phyloP scores from a whole-genome alignment of 2,888 invertebrate species.

The Epirrhoe tristata region DNA sequence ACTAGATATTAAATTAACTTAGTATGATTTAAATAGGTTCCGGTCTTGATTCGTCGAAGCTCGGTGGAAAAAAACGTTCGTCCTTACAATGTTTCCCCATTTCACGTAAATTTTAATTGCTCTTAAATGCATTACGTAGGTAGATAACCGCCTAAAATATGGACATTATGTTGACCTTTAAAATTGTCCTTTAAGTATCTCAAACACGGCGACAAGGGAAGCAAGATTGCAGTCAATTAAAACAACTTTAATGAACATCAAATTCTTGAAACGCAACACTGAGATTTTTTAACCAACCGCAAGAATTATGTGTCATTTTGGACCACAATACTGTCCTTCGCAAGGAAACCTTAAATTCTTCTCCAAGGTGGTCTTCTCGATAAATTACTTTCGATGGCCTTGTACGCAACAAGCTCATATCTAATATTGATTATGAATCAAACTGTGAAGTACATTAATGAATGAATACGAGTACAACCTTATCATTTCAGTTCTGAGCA shows the following conservation, averaged over 20 bases:
- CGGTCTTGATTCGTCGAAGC: slow-evolving; percentile 52
- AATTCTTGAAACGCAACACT: slow-evolving; percentile 47
- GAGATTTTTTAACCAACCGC: slow-evolving; percentile 47
- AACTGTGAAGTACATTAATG: slow-evolving; percentile 55
- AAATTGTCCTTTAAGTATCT: slow-evolving; percentile 43
- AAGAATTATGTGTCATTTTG: slow-evolving; percentile 44
- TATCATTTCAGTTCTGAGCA: slow-evolving; percentile 12
- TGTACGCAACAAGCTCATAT: slow-evolving; percentile 47
- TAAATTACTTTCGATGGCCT: slow-evolving; percentile 73
- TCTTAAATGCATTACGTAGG: slow-evolving; percentile 31
- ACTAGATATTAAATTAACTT: neutral
- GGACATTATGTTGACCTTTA: slow-evolving; percentile 39
- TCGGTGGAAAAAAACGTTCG: slow-evolving; percentile 41
- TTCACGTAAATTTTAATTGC: slow-evolving; percentile 46
- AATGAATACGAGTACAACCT: slow-evolving; percentile 26
- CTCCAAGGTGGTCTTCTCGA: slow-evolving; percentile 66
- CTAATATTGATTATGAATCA: slow-evolving; percentile 50
- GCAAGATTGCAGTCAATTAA: slow-evolving; percentile 43
- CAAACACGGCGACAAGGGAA: slow-evolving; percentile 42
- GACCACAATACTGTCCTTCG: slow-evolving; percentile 51
- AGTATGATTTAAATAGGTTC: slow-evolving; percentile 45
- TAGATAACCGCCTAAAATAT: slow-evolving; percentile 41
- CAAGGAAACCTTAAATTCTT: slow-evolving; percentile 68
- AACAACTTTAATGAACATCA: slow-evolving; percentile 39
- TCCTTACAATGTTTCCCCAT: slow-evolving; percentile 49